Evolutionary conservation across 2,888 invertebrate species (phyloP).

Genomic region (Barypeithes pellucidus): DNA sequence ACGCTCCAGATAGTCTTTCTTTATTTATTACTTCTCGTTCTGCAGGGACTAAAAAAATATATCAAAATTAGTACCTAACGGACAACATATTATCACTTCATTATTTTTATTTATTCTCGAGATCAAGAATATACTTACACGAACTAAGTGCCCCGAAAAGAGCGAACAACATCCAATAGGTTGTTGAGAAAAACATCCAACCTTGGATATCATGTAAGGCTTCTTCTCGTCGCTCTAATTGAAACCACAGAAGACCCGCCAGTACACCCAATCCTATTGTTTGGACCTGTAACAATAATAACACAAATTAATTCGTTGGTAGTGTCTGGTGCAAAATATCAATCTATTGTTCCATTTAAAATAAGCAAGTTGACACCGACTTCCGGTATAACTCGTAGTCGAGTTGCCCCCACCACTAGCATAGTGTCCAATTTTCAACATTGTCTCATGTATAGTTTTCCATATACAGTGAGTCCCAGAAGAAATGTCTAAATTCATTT

Average conservation of each 20-base stretch:
- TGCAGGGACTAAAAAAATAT: slow-evolving; percentile 78
- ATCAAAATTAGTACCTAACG: not conserved
- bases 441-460: too few relatives aligned
- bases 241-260: slow-evolving; percentile 86
- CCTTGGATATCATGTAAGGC: slow-evolving; percentile 85
- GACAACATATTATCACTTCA: too few relatives aligned
- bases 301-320: not conserved
- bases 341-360: too few relatives aligned
- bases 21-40: slow-evolving; percentile 87
- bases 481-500: too few relatives aligned
- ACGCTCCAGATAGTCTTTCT: slow-evolving; percentile 84
- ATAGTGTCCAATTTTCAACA: too few relatives aligned
- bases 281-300: slow-evolving; percentile 69
- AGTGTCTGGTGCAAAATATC: too few relatives aligned
- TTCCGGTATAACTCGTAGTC: too few relatives aligned
- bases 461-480: too few relatives aligned
- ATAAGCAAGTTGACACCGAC: too few relatives aligned
- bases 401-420: too few relatives aligned
- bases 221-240: slow-evolving; percentile 82
- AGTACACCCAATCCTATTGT: slow-evolving; percentile 81
- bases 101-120: too few relatives aligned
- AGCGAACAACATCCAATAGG: slow-evolving; percentile 88
- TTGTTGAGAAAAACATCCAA: slow-evolving; percentile 89
- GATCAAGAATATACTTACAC: slow-evolving; percentile 74
- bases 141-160: slow-evolving; percentile 85